Evolutionary conservation across 1,140 invertebrate genomes (phyloP).

Genomic region (Goniozus legneri): DNA sequence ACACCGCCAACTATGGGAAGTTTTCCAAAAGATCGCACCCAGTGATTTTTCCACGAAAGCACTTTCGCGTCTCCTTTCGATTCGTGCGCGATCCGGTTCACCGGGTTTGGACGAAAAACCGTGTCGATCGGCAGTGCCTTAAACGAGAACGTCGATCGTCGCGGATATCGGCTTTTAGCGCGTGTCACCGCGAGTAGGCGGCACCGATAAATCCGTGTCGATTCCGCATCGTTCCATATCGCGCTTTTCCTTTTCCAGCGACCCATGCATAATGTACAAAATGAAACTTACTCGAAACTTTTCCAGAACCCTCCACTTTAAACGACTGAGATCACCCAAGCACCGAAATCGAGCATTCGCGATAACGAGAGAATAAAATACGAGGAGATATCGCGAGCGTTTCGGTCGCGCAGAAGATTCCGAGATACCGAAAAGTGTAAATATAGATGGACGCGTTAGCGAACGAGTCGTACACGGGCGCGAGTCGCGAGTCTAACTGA

Average conservation of each 20-base stretch:
- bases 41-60: constrained; percentile 29
- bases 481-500: constrained; percentile 11
- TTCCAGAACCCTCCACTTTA: no score
- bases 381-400: constrained; percentile 3
- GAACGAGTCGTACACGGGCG: constrained; percentile 20
- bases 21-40: constrained; percentile 18
- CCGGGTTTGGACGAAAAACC: constrained; percentile 35
- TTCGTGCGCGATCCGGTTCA: constrained; percentile 28
- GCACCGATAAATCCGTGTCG: no score
- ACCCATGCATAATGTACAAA: no score
- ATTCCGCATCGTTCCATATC: no score
- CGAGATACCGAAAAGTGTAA: neutral
- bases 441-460: constrained; percentile 10
- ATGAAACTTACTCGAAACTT: no score
- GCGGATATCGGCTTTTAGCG: no score
- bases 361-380: neutral
- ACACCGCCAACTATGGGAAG: constrained; percentile 12
- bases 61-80: constrained; percentile 24
- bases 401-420: no score
- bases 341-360: neutral
- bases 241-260: no score
- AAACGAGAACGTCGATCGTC: neutral
- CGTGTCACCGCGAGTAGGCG: neutral
- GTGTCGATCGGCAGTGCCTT: neutral
- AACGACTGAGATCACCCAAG: constrained; percentile 9